phyloP scores from a whole-genome alignment of 2,797 vertebrate species.

The Neopelma chrysocephalum region DNA sequence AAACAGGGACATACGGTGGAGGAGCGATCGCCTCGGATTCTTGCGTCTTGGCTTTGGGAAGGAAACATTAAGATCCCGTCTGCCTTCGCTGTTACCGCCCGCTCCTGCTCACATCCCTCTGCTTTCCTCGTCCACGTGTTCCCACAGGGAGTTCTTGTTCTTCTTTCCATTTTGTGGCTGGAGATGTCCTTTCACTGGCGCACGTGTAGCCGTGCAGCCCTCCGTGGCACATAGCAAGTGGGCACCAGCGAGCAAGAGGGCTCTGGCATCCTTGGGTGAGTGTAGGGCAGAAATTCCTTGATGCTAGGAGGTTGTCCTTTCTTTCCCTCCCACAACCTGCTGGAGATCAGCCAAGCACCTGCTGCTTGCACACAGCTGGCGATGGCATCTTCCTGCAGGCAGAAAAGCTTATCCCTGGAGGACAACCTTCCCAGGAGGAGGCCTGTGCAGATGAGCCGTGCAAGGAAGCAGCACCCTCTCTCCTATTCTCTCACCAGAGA shows the following conservation, averaged over 20 bases:
- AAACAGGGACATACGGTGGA: constrained; percentile 13
- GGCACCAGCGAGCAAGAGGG: neutral
- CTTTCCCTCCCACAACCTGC: fast-evolving
- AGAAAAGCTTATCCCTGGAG: neutral
- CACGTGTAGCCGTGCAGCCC: fast-evolving
- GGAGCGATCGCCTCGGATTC: neutral
- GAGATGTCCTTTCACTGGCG: neutral
- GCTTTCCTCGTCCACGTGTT: neutral
- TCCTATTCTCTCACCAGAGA: neutral
- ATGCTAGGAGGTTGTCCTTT: neutral
- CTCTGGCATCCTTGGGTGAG: neutral
- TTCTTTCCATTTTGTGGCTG: neutral
- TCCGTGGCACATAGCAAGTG: fast-evolving
- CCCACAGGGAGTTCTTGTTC: neutral
- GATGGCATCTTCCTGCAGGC: neutral
- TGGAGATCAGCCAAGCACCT: neutral
- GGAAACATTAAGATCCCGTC: constrained; percentile 33
- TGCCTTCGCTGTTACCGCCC: neutral
- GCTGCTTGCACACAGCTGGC: fast-evolving
- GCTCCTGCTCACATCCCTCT: neutral
- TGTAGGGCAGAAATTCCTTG: neutral
- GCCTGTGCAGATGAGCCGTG: neutral
- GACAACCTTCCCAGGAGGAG: neutral
- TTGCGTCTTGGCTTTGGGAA: constrained; percentile 26
- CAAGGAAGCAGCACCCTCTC: neutral